Evolutionary conservation across 2,797 vertebrate species (phyloP).

Genomic region (Chelonia mydas): DNA sequence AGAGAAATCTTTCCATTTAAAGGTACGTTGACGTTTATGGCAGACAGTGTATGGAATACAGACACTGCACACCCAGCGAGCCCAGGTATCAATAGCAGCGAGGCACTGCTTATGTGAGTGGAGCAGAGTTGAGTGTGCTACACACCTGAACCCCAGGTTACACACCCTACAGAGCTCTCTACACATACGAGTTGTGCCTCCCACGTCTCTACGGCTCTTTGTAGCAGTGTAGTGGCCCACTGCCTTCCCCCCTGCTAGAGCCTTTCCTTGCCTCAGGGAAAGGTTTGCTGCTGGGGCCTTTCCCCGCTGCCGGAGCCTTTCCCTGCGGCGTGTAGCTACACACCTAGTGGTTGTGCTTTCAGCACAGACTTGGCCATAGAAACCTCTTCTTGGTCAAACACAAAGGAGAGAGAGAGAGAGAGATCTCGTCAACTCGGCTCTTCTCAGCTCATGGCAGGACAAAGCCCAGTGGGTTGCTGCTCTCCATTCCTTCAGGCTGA

Average conservation of each 20-base stretch:
- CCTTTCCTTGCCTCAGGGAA: not conserved
- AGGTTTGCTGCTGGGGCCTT: not conserved
- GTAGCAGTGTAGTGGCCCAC: not conserved
- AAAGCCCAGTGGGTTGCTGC: not conserved
- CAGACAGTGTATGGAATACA: not conserved
- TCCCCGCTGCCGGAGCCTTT: not conserved
- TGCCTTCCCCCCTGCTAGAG: not conserved
- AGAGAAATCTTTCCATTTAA: not conserved
- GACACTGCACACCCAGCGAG: not conserved
- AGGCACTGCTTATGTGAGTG: not conserved
- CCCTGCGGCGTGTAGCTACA: not conserved
- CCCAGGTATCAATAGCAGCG: not conserved
- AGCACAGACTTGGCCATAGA: not conserved
- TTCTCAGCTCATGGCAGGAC: not conserved
- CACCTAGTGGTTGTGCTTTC: not conserved
- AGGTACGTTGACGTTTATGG: not conserved
- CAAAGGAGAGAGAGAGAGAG: not conserved
- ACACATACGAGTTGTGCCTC: not conserved
- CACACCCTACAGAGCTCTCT: not conserved
- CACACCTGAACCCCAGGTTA: not conserved
- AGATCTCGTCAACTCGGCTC: not conserved
- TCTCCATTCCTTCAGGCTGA: not conserved
- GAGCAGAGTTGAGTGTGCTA: not conserved
- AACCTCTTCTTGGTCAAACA: not conserved
- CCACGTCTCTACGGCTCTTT: not conserved